These are phyloP conservation scores for Callopanchax toddi DNA, from an alignment of 2,113 vertebrate genomes.

Conservation along the genomic window DNA sequence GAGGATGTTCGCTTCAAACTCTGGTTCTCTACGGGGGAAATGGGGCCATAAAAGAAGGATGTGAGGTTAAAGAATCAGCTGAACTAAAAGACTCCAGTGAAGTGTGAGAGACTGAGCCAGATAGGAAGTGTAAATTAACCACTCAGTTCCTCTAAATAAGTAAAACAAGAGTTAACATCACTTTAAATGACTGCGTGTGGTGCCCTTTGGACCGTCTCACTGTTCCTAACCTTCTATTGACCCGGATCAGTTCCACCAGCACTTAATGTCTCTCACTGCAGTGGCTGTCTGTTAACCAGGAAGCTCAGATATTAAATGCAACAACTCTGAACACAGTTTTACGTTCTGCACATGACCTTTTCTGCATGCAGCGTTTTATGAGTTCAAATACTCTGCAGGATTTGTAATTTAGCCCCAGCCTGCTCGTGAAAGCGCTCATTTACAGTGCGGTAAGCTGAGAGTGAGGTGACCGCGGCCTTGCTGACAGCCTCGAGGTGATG, in stretches of 20 bases:
- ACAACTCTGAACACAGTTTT: neutral
- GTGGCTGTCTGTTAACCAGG: neutral
- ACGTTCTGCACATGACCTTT: too few species aligned
- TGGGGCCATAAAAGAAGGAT: neutral
- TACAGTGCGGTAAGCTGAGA: neutral
- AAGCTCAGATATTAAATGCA: neutral
- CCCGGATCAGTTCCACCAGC: neutral
- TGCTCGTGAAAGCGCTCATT: constrained; percentile 5
- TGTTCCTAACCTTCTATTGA: neutral
- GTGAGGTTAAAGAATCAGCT: neutral
- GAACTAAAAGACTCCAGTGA: neutral
- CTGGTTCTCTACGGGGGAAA: too few species aligned
- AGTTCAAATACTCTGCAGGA: neutral
- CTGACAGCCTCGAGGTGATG: constrained; percentile 9
- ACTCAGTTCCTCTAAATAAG: constrained; percentile 7
- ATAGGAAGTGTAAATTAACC: neutral
- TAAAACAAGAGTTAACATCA: neutral
- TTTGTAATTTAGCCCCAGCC: neutral
- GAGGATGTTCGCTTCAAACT: too few species aligned
- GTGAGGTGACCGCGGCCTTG: constrained; percentile 6
- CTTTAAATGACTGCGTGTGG: neutral
- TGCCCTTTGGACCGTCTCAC: neutral
- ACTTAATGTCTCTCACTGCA: neutral
- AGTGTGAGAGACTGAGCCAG: neutral
- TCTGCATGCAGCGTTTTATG: neutral